Evolutionary conservation across 2,797 vertebrate genomes (phyloP).

Genomic region (Acanthopagrus latus): DNA sequence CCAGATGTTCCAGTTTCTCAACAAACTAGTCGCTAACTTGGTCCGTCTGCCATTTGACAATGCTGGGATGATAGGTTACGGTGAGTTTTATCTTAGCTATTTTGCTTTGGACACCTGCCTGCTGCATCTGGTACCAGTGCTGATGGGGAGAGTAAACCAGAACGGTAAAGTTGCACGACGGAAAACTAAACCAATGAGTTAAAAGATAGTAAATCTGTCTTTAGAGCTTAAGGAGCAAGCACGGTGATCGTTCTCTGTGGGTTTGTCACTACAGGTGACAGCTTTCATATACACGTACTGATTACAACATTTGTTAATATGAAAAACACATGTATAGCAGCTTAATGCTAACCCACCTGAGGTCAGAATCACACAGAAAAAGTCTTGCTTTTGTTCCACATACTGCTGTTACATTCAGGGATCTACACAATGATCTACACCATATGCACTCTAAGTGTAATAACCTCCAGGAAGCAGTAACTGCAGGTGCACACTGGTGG

Average conservation of each 20-base stretch:
- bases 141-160: background rate
- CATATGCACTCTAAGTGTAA: background rate
- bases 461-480: background rate
- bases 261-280: background rate
- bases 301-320: background rate
- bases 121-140: background rate
- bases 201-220: background rate
- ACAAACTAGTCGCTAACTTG: background rate
- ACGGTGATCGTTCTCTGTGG: background rate
- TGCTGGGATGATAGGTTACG: too few relatives aligned
- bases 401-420: background rate
- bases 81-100: background rate
- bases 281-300: background rate
- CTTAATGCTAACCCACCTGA: background rate
- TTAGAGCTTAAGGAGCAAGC: background rate
- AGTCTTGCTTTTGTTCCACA: background rate
- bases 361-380: background rate
- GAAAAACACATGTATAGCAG: background rate
- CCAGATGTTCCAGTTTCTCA: background rate
- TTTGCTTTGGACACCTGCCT: background rate
- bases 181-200: background rate
- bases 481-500: background rate
- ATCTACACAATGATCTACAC: background rate
- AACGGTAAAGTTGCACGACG: background rate
- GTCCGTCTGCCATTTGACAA: background rate